phyloP scores from a whole-genome alignment of 2,797 vertebrate species.

The Anisognathus igniventris region DNA sequence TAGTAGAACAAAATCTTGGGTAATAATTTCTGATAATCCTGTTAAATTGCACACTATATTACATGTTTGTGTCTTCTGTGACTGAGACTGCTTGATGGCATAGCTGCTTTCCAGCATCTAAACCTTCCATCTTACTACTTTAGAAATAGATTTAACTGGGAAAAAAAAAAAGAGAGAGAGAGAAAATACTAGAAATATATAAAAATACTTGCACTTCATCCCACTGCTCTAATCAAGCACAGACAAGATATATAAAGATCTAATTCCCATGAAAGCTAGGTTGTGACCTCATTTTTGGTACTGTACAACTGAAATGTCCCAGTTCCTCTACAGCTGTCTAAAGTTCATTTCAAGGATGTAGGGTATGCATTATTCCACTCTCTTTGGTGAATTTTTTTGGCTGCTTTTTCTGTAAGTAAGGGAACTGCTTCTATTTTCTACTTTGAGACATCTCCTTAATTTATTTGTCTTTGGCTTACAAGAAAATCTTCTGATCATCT shows the following conservation, averaged over 20 bases:
- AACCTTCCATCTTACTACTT: background rate
- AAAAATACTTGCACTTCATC: background rate
- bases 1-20: conserved; percentile 12
- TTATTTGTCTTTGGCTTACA: background rate
- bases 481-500: background rate
- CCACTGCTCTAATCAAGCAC: background rate
- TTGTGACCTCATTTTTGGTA: background rate
- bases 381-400: background rate
- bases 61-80: background rate
- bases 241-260: background rate
- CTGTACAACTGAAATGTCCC: background rate
- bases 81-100: background rate
- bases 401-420: background rate
- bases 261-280: background rate
- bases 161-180: background rate
- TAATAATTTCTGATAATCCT: background rate
- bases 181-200: background rate
- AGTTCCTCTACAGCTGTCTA: background rate
- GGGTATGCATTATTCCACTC: background rate
- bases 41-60: background rate
- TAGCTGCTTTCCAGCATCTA: background rate
- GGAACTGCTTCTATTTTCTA: background rate
- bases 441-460: background rate
- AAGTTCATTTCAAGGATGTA: background rate
- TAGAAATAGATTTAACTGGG: background rate